A percentile compares a stretch with the other conserved stretches of the same genome.
These are phyloP conservation scores for Catotricha subobsoleta DNA, from an alignment of 2,888 invertebrate species.

Conservation along the genomic window DNA sequence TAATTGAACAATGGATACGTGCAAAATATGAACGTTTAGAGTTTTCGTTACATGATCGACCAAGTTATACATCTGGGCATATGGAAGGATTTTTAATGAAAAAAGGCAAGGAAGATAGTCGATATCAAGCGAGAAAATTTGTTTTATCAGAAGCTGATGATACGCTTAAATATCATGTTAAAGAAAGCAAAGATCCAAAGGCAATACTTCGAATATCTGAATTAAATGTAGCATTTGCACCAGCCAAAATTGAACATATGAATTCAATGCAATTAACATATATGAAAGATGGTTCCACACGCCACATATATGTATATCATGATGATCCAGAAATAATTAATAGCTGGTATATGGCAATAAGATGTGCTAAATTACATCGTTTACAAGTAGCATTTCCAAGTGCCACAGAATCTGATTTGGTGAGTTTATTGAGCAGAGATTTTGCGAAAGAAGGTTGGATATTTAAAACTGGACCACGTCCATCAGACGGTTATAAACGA, in stretches of 20 bases:
- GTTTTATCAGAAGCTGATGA: slow-evolving; percentile 64
- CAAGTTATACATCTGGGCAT: slow-evolving; percentile 57
- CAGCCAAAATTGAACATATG: slow-evolving; percentile 57
- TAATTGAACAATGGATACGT: slow-evolving; percentile 79
- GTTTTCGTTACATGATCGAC: slow-evolving; percentile 56
- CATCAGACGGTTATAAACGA: slow-evolving; percentile 63
- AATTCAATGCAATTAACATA: slow-evolving; percentile 74
- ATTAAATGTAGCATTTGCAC: slow-evolving; percentile 68
- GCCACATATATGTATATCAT: slow-evolving; percentile 75
- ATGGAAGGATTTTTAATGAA: slow-evolving; percentile 83
- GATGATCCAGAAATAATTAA: slow-evolving; percentile 70
- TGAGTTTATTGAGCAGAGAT: slow-evolving; percentile 56
- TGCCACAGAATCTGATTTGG: slow-evolving; percentile 49
- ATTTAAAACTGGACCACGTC: slow-evolving; percentile 73
- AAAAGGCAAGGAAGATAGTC: slow-evolving; percentile 70
- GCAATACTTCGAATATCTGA: slow-evolving; percentile 64
- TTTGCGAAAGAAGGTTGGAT: slow-evolving; percentile 76
- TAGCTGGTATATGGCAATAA: slow-evolving; percentile 69
- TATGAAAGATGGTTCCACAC: slow-evolving; percentile 65
- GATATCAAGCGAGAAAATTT: slow-evolving; percentile 69
- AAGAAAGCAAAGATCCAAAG: slow-evolving; percentile 63
- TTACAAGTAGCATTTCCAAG: slow-evolving; percentile 71
- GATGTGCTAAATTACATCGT: slow-evolving; percentile 68
- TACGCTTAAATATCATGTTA: slow-evolving; percentile 57
- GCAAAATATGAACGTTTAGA: slow-evolving; percentile 82